These are phyloP conservation scores for Myotis myotis DNA, from an alignment of 2,797 vertebrate genomes.

Conservation along the genomic window DNA sequence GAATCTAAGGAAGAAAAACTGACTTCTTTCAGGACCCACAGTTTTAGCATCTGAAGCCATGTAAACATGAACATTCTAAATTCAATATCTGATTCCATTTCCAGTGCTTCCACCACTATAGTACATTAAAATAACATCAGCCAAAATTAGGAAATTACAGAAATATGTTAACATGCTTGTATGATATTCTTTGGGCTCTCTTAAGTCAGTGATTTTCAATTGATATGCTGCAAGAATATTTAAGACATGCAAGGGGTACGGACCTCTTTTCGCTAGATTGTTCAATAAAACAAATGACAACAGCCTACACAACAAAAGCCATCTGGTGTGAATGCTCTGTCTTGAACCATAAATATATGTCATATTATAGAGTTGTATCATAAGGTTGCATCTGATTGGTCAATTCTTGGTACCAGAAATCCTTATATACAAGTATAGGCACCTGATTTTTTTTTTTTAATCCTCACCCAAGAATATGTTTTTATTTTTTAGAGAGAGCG, in stretches of 20 bases:
- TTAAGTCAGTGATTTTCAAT: neutral
- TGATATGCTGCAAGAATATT: neutral
- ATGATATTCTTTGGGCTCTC: neutral
- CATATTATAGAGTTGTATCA: neutral
- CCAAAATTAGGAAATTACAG: slow-evolving; percentile 2
- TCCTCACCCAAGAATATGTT: neutral
- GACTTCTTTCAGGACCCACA: neutral
- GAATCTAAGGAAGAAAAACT: neutral
- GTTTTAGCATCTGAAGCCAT: neutral
- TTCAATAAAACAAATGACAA: neutral
- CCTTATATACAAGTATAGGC: neutral
- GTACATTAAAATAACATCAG: neutral
- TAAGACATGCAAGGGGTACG: neutral
- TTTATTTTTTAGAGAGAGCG: neutral
- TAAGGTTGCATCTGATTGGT: neutral
- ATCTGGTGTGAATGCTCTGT: neutral
- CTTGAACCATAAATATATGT: neutral
- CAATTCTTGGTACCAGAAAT: neutral
- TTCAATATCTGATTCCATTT: neutral
- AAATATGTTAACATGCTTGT: neutral
- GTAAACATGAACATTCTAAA: neutral
- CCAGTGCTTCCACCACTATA: neutral
- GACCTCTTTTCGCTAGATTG: neutral
- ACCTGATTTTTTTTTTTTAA: neutral
- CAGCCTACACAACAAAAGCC: neutral